Base-by-base conservation (phyloP, 2,113 vertebrate species). In the Microtus montanus region DNA sequence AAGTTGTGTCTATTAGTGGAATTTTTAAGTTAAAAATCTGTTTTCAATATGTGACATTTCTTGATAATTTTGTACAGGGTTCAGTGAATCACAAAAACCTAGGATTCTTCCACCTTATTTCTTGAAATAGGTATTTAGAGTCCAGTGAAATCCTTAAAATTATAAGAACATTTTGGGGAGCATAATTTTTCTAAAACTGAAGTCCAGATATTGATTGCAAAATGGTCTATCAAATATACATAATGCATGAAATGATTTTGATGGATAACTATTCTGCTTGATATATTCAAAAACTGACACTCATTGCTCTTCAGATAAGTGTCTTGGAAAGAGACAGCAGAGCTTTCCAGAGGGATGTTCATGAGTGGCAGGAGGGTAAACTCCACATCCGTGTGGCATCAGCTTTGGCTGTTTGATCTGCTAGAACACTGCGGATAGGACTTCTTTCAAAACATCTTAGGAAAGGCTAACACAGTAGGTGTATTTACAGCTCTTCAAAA, bases 391-490 rank as follows among this genome's bases (percentile, higher is more conserved):
- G 54, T 26, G 11, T 68, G n/a, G 9, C 70, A 14, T 90, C 66
- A 92, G 88, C 90, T 82, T 52, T 75, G 22, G 30, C 84, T 87
- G 84, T 87, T 87, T 87, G 84, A 87, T 87, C 64, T 68, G 30
- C 49, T 95, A 71, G 84, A 96, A 92, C 89, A 92, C 74, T 90
- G 61, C 33, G 87, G 79, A 83, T 89, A 93, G 90, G 88, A 66
- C 6, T 92, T 93, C 54, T 90, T 95, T 97, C 44, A 92, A 96
- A 96, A 82, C 90, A 75, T 64, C 61, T 90, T 33, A 71, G 58
- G 71, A 97, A 96, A 96, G 64, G 44, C 44, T 95, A 96, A 94
- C 84, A 80, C 77, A 82, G 84, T 85, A 92, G 90, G 58, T 95
- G 33, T 91, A n/a, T 92, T 80, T 94, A 92, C 47, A 92, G 35